Conservation (phyloP, 1,140 invertebrate genomes). For the Chironomus tepperi region DNA sequence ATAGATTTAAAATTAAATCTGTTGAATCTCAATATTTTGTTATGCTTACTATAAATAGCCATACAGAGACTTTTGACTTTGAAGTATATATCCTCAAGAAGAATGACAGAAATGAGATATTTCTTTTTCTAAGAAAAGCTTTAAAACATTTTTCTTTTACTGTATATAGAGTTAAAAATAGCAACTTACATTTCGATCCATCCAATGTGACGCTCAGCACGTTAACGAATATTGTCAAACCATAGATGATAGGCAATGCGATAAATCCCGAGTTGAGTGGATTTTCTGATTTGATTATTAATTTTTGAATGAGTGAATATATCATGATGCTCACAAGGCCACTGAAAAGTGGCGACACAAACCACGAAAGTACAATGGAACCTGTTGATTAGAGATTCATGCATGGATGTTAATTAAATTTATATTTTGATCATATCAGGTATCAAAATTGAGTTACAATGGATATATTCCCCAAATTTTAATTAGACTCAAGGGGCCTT, state of each 20-base stretch:
- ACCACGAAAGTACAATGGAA: conserved; percentile 80
- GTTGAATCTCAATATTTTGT: no score
- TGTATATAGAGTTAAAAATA: not conserved
- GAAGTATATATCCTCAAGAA: no score
- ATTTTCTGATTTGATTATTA: conserved; percentile 68
- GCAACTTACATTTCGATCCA: conserved; percentile 77
- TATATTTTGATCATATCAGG: no score
- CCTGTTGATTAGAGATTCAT: not conserved
- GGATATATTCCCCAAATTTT: no score
- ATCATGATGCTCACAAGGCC: conserved; percentile 78
- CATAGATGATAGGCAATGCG: conserved; percentile 87
- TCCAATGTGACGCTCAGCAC: conserved; percentile 86
- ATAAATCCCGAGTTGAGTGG: conserved; percentile 75
- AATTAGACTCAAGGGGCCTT: no score
- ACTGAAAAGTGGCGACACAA: conserved; percentile 88
- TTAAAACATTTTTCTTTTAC: not conserved
- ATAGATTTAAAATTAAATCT: no score
- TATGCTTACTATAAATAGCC: no score
- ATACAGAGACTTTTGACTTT: no score
- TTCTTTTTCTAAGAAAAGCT: not conserved
- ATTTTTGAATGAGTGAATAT: conserved; percentile 69
- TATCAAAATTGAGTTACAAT: no score
- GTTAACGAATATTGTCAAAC: conserved; percentile 84
- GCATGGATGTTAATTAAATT: not conserved
- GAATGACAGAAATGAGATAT: no score